Conservation (phyloP, 2,797 vertebrate species). For the Stomatorhinus walkeri region DNA sequence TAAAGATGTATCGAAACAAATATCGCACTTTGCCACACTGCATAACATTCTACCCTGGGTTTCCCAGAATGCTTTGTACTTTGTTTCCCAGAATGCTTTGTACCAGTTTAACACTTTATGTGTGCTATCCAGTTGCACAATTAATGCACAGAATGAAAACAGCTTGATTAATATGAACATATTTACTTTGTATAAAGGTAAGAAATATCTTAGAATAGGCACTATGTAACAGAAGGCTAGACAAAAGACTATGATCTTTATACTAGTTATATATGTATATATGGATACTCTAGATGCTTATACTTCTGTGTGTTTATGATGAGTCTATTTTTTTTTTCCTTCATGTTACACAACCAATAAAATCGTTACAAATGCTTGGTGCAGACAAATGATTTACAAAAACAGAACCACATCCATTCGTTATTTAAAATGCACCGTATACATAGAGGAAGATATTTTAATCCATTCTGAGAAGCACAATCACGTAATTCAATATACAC, state of each 20-base stretch:
- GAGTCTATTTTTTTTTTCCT: background rate
- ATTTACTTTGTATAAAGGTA: background rate
- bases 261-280: background rate
- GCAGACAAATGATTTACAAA: background rate
- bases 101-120: background rate
- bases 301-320: background rate
- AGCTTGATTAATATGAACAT: background rate
- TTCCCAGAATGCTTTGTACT: background rate
- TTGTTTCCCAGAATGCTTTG: background rate
- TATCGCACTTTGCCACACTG: background rate
- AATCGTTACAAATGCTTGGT: background rate
- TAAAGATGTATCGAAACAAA: background rate
- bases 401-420: background rate
- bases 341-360: background rate
- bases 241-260: background rate
- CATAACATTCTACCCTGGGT: background rate
- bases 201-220: background rate
- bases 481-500: background rate
- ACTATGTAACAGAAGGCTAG: background rate
- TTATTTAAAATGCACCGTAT: background rate
- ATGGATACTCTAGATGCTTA: background rate
- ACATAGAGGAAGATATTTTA: background rate
- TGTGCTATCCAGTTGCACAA: background rate
- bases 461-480: conserved; percentile 2
- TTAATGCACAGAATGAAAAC: background rate